phyloP scores from a whole-genome alignment of 2,888 invertebrate species.

The Agriopis marginaria region DNA sequence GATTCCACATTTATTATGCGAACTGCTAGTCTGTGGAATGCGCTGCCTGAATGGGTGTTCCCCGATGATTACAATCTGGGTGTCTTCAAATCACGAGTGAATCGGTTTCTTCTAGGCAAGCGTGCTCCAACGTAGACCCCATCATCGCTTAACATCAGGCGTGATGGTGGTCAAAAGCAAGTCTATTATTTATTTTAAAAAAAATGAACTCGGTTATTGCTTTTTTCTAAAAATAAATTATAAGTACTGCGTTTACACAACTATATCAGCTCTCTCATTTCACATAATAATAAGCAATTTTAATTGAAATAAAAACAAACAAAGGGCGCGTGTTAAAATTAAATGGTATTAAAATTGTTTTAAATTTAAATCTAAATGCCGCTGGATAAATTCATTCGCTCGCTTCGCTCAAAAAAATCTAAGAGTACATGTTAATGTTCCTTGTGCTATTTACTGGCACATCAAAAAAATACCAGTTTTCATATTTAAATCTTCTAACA shows the following conservation, averaged over 20 bases:
- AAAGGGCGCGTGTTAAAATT: constrained; percentile 6
- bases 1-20: too few species aligned
- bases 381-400: constrained; percentile 6
- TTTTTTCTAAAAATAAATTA: too few species aligned
- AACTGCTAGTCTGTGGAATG: too few species aligned
- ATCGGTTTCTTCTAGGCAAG: too few species aligned
- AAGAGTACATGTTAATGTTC: neutral
- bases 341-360: constrained; percentile 3
- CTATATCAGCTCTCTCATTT: constrained; percentile 8
- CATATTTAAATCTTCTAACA: neutral
- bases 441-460: neutral
- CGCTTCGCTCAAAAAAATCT: constrained; percentile 5
- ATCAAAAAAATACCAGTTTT: neutral
- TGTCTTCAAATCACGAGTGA: too few species aligned
- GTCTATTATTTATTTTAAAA: too few species aligned
- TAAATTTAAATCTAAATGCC: constrained; percentile 16
- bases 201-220: too few species aligned
- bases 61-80: too few species aligned
- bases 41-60: too few species aligned
- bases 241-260: neutral
- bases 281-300: constrained; percentile 10
- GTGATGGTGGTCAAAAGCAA: too few species aligned
- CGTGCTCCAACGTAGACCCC: too few species aligned
- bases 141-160: too few species aligned
- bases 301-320: constrained; percentile 22